These are phyloP conservation scores for Herpailurus yagouaroundi DNA, from an alignment of 2,113 vertebrate species.

Conservation along the genomic window DNA sequence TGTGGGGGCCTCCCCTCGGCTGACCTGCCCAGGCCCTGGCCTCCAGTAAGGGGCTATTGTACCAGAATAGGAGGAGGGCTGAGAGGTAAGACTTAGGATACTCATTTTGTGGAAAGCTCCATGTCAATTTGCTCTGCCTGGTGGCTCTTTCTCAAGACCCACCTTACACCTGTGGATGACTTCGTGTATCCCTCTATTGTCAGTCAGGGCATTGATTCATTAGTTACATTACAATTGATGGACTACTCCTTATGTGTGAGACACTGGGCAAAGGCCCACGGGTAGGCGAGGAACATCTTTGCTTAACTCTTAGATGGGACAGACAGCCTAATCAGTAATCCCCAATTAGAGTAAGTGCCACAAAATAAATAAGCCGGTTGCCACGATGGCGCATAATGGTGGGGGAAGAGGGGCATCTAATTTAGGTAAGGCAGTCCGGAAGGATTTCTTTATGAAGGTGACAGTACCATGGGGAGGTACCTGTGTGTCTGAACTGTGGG, in stretches of 20 bases:
- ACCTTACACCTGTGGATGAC: neutral
- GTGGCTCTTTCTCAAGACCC: neutral
- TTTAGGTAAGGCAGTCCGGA: neutral
- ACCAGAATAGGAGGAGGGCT: neutral
- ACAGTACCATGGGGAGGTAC: neutral
- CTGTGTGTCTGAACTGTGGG: neutral
- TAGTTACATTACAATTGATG: neutral
- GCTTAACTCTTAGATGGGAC: neutral
- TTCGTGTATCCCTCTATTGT: neutral
- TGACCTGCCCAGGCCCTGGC: neutral
- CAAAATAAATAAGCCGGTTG: neutral
- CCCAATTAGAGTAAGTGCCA: too few relatives aligned
- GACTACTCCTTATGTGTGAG: neutral
- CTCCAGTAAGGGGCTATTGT: neutral
- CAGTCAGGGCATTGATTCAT: neutral
- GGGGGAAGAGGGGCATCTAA: neutral
- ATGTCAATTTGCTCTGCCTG: neutral
- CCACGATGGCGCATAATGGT: fast-evolving
- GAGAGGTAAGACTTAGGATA: neutral
- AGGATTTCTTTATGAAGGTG: neutral
- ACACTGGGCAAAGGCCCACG: neutral
- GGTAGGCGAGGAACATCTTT: neutral
- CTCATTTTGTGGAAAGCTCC: neutral
- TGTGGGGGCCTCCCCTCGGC: neutral
- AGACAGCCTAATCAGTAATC: neutral